These are phyloP conservation scores for Petaurus breviceps DNA, from an alignment of 2,113 vertebrate species.

Conservation along the genomic window DNA sequence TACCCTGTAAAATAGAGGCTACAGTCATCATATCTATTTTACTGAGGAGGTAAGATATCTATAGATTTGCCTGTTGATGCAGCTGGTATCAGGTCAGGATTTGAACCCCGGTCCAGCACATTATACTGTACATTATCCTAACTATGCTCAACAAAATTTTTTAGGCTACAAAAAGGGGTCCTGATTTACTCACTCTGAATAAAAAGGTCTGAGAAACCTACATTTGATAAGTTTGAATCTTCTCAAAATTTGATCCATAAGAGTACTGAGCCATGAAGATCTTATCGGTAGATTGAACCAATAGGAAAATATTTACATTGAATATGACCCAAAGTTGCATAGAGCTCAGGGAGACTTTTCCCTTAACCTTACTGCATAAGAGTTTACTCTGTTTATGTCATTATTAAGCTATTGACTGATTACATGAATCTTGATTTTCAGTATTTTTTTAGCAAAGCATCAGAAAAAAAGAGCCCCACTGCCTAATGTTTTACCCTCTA, in stretches of 20 bases:
- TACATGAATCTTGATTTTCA: not conserved
- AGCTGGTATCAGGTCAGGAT: not conserved
- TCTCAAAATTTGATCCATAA: not conserved
- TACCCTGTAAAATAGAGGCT: not conserved
- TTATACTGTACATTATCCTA: not conserved
- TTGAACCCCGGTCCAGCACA: not conserved
- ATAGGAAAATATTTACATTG: not conserved
- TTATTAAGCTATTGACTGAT: slow-evolving; percentile 2
- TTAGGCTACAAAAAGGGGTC: not conserved
- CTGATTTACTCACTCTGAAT: not conserved
- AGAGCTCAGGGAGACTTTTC: not conserved
- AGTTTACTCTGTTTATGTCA: not conserved
- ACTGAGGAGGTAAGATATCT: not conserved
- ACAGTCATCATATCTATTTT: not conserved
- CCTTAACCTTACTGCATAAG: not conserved
- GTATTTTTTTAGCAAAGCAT: not conserved
- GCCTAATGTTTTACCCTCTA: not conserved
- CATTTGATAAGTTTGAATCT: too few relatives aligned
- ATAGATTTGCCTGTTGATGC: not conserved
- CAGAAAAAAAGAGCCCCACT: not conserved
- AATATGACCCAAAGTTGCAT: not conserved
- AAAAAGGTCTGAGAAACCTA: not conserved
- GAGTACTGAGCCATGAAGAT: not conserved
- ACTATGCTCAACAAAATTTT: not conserved
- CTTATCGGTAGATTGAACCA: not conserved